Evolutionary conservation across 2,888 invertebrate species (phyloP).

Genomic region (Ophioninae sp.): DNA sequence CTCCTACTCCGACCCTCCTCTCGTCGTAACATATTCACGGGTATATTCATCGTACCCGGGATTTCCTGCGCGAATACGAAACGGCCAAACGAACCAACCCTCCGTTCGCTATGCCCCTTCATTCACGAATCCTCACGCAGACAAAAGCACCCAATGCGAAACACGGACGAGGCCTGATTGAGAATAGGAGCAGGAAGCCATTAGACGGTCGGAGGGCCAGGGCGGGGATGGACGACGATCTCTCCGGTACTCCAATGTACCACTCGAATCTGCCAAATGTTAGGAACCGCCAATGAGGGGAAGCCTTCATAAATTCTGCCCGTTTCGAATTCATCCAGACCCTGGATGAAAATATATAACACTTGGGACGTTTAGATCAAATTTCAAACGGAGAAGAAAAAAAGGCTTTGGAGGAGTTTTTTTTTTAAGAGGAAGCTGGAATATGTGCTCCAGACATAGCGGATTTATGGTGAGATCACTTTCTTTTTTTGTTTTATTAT

Average conservation of each 20-base stretch:
- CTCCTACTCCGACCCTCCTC: background rate
- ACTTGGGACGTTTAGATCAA: too few relatives aligned
- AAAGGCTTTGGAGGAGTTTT: too few relatives aligned
- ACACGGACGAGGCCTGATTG: background rate
- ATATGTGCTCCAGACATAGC: too few relatives aligned
- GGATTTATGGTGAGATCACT: too few relatives aligned
- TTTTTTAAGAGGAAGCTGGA: too few relatives aligned
- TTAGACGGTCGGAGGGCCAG: too few relatives aligned
- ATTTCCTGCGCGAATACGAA: conserved; percentile 4
- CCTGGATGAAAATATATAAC: too few relatives aligned
- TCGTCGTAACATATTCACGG: conserved; percentile 35
- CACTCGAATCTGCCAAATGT: conserved; percentile 1
- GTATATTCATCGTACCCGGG: conserved; percentile 17
- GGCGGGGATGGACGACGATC: too few relatives aligned
- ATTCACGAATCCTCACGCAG: background rate
- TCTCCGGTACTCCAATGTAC: background rate
- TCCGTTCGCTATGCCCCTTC: background rate
- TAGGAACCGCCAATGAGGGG: background rate
- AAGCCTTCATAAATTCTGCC: too few relatives aligned
- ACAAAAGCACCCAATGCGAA: background rate
- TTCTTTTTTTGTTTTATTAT: too few relatives aligned
- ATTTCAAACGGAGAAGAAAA: too few relatives aligned
- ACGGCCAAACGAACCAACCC: conserved; percentile 25
- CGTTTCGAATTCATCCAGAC: too few relatives aligned
- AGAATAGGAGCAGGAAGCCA: background rate